Percentiles rank a stretch among this genome's conserved stretches.
Evolutionary conservation across 2,113 vertebrate species (phyloP).

Genomic region (Coregonus clupeaformis): DNA sequence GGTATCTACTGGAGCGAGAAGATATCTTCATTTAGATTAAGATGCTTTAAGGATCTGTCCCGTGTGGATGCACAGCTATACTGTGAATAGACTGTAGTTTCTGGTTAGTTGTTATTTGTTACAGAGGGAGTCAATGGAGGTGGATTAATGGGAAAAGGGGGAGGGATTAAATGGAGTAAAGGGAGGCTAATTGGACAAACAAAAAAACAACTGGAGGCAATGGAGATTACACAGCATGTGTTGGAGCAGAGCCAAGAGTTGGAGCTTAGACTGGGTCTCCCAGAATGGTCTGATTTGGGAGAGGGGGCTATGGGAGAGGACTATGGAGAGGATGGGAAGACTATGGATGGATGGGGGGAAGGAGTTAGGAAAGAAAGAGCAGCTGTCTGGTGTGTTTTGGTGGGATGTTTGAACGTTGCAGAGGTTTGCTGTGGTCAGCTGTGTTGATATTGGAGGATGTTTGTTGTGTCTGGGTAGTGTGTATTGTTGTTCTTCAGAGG

Average conservation of each 20-base stretch:
- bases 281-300: background rate
- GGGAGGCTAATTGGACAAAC: constrained; percentile 23
- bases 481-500: background rate
- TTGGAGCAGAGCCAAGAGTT: constrained; percentile 23
- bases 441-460: constrained; percentile 15
- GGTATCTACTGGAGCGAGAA: too few relatives aligned
- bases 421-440: background rate
- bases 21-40: too few relatives aligned
- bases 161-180: constrained; percentile 4
- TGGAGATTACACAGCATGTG: constrained; percentile 14
- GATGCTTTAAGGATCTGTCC: too few relatives aligned
- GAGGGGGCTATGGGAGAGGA: background rate
- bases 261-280: background rate
- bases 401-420: background rate
- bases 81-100: background rate
- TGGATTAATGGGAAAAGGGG: constrained; percentile 4
- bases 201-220: constrained; percentile 11
- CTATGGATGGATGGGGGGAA: too few relatives aligned
- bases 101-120: background rate
- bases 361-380: background rate
- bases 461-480: constrained; percentile 51
- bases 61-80: background rate
- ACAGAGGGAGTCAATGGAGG: background rate
- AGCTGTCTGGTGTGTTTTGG: background rate
- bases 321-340: background rate